These are phyloP conservation scores for Mormyrops boulengeri DNA, from an alignment of 2,797 vertebrate species.

Conservation along the genomic window DNA sequence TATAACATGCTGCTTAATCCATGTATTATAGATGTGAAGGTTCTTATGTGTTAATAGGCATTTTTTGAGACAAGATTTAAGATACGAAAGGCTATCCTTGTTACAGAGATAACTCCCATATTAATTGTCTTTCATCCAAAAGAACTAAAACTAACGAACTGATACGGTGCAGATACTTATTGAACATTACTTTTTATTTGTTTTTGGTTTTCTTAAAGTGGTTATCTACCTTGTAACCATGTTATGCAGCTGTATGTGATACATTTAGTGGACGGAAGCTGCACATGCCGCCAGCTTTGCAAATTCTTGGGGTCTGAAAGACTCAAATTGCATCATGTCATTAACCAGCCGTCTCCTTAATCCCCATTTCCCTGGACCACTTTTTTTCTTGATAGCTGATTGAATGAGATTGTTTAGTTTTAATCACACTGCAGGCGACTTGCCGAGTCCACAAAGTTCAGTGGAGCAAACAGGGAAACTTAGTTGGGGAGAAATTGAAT, in stretches of 20 bases:
- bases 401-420: constrained; percentile 74
- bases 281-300: background rate
- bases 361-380: constrained; percentile 2
- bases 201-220: background rate
- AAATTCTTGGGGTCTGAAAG: background rate
- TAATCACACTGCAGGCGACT: constrained; percentile 74
- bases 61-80: background rate
- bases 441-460: constrained; percentile 57
- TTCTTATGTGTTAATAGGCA: background rate
- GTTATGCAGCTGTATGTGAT: background rate
- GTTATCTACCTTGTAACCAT: background rate
- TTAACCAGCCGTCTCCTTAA: background rate
- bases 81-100: background rate
- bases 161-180: background rate
- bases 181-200: background rate
- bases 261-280: background rate
- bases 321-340: background rate
- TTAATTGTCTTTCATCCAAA: background rate
- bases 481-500: constrained; percentile 69
- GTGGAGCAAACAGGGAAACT: constrained; percentile 68
- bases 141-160: background rate
- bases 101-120: background rate
- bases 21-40: background rate
- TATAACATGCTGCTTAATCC: background rate
- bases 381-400: constrained; percentile 61